Evolutionary conservation across 1,140 invertebrate species (phyloP).

Genomic region (Lasaia peninsularis): DNA sequence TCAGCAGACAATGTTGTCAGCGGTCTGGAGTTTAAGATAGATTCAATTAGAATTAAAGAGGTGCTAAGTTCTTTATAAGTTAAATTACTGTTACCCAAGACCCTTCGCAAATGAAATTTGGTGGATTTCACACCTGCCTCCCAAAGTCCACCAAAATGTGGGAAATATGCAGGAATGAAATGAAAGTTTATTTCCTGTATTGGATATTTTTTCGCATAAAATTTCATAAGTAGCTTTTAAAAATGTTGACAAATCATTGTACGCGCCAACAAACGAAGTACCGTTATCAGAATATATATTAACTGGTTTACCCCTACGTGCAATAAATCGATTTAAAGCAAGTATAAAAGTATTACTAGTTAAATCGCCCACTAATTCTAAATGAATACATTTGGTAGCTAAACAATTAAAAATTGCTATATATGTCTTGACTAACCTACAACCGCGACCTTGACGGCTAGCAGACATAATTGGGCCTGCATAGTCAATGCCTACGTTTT

Average conservation of each 20-base stretch:
- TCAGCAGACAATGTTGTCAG: constrained; percentile 31
- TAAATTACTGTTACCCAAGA: constrained; percentile 26
- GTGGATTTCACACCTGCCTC: no score
- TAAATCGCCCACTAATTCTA: constrained; percentile 26
- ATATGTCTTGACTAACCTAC: no score
- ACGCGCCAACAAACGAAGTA: no score
- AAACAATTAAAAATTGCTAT: constrained; percentile 22
- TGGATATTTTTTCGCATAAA: constrained; percentile 10
- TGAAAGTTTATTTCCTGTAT: constrained; percentile 28
- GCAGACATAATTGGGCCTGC: no score
- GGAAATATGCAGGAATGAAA: constrained; percentile 28
- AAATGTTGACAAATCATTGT: constrained; percentile 25
- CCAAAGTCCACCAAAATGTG: no score
- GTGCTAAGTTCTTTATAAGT: constrained; percentile 24
- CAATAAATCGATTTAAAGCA: constrained; percentile 20
- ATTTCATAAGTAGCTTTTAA: constrained; percentile 19
- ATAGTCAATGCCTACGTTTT: no score
- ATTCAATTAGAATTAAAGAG: constrained; percentile 22
- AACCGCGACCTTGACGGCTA: no score
- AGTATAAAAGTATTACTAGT: constrained; percentile 20
- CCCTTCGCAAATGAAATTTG: constrained; percentile 28
- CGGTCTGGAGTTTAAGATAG: constrained; percentile 25
- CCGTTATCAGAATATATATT: constrained; percentile 38
- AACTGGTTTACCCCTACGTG: constrained; percentile 31
- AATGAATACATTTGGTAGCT: constrained; percentile 21